A percentile compares a stretch with the other conserved stretches of the same genome.
These are phyloP conservation scores for Drosophila multiciliata DNA, from an alignment of 2,888 invertebrate genomes.

Conservation along the genomic window DNA sequence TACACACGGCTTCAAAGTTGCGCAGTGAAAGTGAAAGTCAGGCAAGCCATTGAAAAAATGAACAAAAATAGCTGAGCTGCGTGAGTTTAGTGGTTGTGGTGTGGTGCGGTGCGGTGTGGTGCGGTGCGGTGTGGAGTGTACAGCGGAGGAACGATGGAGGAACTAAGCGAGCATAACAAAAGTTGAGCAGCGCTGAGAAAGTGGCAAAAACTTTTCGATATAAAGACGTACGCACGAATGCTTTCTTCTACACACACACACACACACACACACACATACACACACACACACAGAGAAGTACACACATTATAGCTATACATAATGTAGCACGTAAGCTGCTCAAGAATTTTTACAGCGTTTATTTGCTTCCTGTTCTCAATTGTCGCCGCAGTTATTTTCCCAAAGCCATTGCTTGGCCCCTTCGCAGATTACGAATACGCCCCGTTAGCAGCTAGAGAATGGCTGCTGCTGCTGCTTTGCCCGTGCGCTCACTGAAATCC, in stretches of 20 bases:
- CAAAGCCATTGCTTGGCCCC: slow-evolving; percentile 27
- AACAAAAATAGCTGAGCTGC: slow-evolving; percentile 46
- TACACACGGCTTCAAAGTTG: slow-evolving; percentile 32
- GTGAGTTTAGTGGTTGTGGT: slow-evolving; percentile 2
- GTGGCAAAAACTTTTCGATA: slow-evolving; percentile 78
- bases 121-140: background rate
- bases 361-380: slow-evolving; percentile 67
- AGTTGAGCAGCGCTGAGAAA: slow-evolving; percentile 74
- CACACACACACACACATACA: slow-evolving; percentile 13
- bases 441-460: slow-evolving; percentile 44
- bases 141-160: slow-evolving; percentile 3
- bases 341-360: slow-evolving; percentile 70
- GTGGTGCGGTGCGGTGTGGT: too few relatives aligned
- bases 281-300: slow-evolving; percentile 6
- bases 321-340: slow-evolving; percentile 65
- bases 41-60: slow-evolving; percentile 44
- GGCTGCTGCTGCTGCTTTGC: slow-evolving; percentile 9
- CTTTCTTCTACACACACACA: slow-evolving; percentile 28
- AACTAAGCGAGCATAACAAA: slow-evolving; percentile 79
- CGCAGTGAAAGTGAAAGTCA: slow-evolving; percentile 62
- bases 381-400: slow-evolving; percentile 60
- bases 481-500: slow-evolving; percentile 39
- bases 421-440: slow-evolving; percentile 70
- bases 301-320: slow-evolving; percentile 26
- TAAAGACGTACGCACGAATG: slow-evolving; percentile 78